Percentiles rank a stretch among this genome's conserved stretches.
These are phyloP conservation scores for Apotomis capreana DNA, from an alignment of 2,888 invertebrate genomes.

Conservation along the genomic window DNA sequence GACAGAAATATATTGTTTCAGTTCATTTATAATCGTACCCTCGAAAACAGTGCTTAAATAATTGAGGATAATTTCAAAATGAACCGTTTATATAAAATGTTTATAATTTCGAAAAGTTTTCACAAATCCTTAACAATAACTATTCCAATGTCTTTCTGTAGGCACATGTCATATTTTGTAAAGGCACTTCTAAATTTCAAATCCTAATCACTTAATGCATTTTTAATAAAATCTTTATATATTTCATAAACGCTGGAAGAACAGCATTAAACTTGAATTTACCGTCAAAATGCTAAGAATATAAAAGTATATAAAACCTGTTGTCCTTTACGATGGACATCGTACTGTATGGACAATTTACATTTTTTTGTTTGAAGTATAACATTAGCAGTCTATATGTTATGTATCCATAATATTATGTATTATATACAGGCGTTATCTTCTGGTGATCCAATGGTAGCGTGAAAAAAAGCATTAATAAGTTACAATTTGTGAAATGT, in stretches of 20 bases:
- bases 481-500: conserved; percentile 38
- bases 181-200: conserved; percentile 45
- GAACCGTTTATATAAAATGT: conserved; percentile 17
- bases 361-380: background rate
- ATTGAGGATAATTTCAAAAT: conserved; percentile 6
- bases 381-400: conserved; percentile 12
- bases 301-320: conserved; percentile 18
- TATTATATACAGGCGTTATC: conserved; percentile 54
- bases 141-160: conserved; percentile 27
- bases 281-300: conserved; percentile 11
- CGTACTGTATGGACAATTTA: background rate
- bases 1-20: conserved; percentile 2
- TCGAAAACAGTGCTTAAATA: background rate
- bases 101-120: conserved; percentile 21
- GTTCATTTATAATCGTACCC: conserved; percentile 14
- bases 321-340: conserved; percentile 13
- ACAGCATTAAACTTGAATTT: background rate
- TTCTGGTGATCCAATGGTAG: conserved; percentile 61
- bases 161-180: conserved; percentile 45
- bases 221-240: background rate
- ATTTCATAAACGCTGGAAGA: conserved; percentile 1
- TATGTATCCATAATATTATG: conserved; percentile 48
- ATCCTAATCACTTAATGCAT: conserved; percentile 19
- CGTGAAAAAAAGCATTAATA: conserved; percentile 65
- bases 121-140: conserved; percentile 15